Conservation (phyloP, 2,797 vertebrate genomes). For the Neostethus bicornis region DNA sequence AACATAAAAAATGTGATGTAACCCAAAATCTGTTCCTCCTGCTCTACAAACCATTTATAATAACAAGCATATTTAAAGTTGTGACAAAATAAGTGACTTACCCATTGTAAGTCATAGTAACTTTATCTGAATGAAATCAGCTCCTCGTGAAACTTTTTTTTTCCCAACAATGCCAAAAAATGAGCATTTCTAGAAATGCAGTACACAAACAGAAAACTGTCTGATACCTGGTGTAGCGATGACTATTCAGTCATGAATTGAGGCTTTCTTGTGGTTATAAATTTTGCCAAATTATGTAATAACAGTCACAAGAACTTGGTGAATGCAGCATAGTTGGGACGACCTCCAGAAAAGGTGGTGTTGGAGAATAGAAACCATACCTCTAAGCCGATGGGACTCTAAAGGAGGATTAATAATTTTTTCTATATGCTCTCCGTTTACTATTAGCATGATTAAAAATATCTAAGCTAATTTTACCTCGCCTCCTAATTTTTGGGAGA, state of each 20-base stretch:
- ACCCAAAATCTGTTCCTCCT: slow-evolving; percentile 59
- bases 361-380: too few relatives aligned
- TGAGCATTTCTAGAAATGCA: slow-evolving; percentile 50
- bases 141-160: slow-evolving; percentile 35
- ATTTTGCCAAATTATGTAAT: slow-evolving; percentile 6
- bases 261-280: slow-evolving; percentile 4
- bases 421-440: neutral
- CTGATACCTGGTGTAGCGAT: slow-evolving; percentile 27
- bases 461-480: neutral
- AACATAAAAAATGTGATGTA: slow-evolving; percentile 63
- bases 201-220: slow-evolving; percentile 16
- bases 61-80: slow-evolving; percentile 76
- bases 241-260: slow-evolving; percentile 46
- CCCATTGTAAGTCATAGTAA: slow-evolving; percentile 59
- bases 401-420: neutral
- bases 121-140: slow-evolving; percentile 54
- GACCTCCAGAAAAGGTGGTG: slow-evolving; percentile 1
- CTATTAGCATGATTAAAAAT: neutral
- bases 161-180: slow-evolving; percentile 70
- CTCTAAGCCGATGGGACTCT: slow-evolving; percentile 8
- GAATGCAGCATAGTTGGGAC: slow-evolving; percentile 9
- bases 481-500: neutral
- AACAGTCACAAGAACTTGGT: slow-evolving; percentile 7
- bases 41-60: slow-evolving; percentile 67
- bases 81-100: slow-evolving; percentile 57